Conservation (phyloP, 2,797 vertebrate species). For the Mycteria americana region DNA sequence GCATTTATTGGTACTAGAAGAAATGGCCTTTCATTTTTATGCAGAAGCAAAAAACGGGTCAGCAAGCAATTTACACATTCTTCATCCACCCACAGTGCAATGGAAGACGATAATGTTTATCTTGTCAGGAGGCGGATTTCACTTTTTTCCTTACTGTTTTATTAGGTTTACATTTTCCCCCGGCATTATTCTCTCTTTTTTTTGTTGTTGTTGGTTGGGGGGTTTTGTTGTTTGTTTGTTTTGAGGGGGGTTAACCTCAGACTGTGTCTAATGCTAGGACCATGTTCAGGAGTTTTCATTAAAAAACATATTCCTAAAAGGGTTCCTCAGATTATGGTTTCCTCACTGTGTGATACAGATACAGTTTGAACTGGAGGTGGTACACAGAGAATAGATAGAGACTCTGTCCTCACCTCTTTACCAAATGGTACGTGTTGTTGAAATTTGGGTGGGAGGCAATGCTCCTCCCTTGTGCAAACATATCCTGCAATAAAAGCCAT, state of each 20-base stretch:
- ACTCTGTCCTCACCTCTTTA: background rate
- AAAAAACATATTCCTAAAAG: background rate
- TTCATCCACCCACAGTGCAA: background rate
- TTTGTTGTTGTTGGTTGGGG: background rate
- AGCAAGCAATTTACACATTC: constrained; percentile 9
- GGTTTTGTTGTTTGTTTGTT: background rate
- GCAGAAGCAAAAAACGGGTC: background rate
- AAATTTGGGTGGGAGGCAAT: background rate
- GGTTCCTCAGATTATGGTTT: background rate
- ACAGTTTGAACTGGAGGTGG: background rate
- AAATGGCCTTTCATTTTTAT: constrained; percentile 41
- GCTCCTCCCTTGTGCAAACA: background rate
- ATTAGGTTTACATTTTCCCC: background rate
- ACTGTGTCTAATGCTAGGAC: background rate
- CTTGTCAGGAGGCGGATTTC: background rate
- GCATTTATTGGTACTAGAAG: background rate
- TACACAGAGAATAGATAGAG: background rate
- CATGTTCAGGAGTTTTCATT: background rate
- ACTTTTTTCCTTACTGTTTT: background rate
- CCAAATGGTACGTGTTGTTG: background rate
- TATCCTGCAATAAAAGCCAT: background rate
- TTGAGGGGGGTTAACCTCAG: background rate
- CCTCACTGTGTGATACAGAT: background rate
- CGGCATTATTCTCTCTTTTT: background rate
- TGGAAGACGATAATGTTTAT: background rate